Evolutionary conservation across 1,140 invertebrate species (phyloP), one percentile per base, ranked within the genome.

Genomic region (Stenopsyche tienmushanensis): DNA sequence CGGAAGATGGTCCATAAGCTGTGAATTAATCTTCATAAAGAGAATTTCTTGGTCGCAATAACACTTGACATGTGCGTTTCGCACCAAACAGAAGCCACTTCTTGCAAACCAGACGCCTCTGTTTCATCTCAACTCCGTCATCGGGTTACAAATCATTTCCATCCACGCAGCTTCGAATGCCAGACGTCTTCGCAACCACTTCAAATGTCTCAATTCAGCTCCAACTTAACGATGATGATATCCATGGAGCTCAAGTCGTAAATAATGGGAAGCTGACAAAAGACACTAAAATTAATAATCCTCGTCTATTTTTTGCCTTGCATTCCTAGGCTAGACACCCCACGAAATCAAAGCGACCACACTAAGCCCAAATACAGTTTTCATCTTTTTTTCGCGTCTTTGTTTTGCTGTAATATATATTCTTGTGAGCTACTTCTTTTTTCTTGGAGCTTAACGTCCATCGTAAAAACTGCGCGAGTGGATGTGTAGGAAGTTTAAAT

Each of bases 401-500:
- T 21, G 47, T 50, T 53, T 23, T 20, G 47, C 23, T 9, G 5
- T 1, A 17, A 8, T n/a, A 23, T 57, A 10, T 57, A 57, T 39
- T 57, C 54, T 24, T 41, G 52, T 17, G 52, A n/a, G 13, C 52
- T 5, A 34, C 29, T 34, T 53, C 23, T 5, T 15, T 57, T 41
- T 24, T 25, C 25, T 24, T n/a, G 34, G 54, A 42, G 44, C 44
- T 57, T 57, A 57, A 20, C 20, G 54, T 57, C 29, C 34, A 29
- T 39, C 26, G 39, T 57, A 57, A 57, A 57, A 57, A 57, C 50
- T 25, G 29, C 15, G 54, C 29, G 54, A 57, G 39, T 41, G 10
- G 13, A 9, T 39, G 13, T 13, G 29, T 29, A 1, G 24, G n/a
- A 3, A 15, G 8, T 42, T 57, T 41, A 57, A 57, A 57, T 57